These are phyloP conservation scores for Drosophila biarmipes DNA, from an alignment of 1,140 invertebrate species.

Conservation along the genomic window DNA sequence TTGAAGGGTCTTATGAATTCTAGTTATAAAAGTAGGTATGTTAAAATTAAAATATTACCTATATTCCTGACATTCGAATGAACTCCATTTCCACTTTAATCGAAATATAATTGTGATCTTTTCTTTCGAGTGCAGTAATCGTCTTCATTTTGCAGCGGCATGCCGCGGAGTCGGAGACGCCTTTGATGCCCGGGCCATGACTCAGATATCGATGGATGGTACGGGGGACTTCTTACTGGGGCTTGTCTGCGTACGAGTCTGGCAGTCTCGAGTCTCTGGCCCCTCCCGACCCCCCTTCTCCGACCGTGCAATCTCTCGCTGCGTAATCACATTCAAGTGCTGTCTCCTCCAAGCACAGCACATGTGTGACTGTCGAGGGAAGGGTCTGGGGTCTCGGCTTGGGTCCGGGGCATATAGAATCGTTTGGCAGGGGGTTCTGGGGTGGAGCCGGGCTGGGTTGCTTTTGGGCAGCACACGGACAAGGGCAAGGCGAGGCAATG, in stretches of 20 bases:
- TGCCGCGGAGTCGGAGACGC: slow-evolving; percentile 73
- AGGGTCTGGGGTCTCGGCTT: too few species aligned
- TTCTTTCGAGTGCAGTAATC: slow-evolving; percentile 43
- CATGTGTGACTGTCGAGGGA: slow-evolving; percentile 58
- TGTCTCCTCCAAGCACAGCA: slow-evolving; percentile 43
- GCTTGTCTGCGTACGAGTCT: slow-evolving; percentile 50
- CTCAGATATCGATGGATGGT: slow-evolving; percentile 55
- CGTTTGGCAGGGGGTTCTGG: slow-evolving; percentile 5
- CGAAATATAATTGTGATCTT: background rate
- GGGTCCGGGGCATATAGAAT: background rate
- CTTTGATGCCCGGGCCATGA: slow-evolving; percentile 76
- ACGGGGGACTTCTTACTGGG: slow-evolving; percentile 19
- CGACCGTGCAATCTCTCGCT: slow-evolving; percentile 66
- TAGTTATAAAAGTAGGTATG: too few species aligned
- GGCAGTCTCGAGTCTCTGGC: slow-evolving; percentile 48
- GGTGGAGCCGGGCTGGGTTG: slow-evolving; percentile 28
- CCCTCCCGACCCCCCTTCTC: slow-evolving; percentile 1
- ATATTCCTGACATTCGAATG: too few species aligned
- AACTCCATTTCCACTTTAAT: background rate
- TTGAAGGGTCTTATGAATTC: too few species aligned
- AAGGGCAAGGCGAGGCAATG: slow-evolving; percentile 67
- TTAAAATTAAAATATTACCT: too few species aligned
- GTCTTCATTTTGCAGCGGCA: slow-evolving; percentile 72
- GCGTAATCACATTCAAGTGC: slow-evolving; percentile 82
- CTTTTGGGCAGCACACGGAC: slow-evolving; percentile 15